Percentiles rank a stretch among this genome's conserved stretches.
These are phyloP conservation scores for Exaiptasia diaphana DNA, from an alignment of 64 coral and sea anemone genomes.

Conservation along the genomic window DNA sequence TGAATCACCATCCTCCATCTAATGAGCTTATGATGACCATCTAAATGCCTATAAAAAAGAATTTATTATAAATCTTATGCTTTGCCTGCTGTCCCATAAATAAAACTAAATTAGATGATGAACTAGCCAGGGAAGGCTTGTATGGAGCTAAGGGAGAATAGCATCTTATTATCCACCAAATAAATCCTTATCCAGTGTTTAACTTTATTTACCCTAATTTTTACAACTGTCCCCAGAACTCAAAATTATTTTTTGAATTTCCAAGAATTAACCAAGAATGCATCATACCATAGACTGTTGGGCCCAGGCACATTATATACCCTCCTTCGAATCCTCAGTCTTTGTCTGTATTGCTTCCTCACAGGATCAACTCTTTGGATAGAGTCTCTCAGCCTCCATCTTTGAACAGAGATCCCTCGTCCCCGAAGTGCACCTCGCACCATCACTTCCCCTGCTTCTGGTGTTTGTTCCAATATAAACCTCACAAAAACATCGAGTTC, in stretches of 20 bases:
- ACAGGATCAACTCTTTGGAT: conserved; percentile 36
- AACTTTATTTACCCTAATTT: too few relatives aligned
- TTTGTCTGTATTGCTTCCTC: conserved; percentile 26
- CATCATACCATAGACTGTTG: conserved; percentile 52
- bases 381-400: conserved; percentile 39
- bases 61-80: neutral
- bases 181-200: too few relatives aligned
- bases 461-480: conserved; percentile 7
- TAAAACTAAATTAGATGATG: too few relatives aligned
- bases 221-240: too few relatives aligned
- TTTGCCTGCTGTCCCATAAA: too few relatives aligned
- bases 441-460: conserved; percentile 47
- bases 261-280: too few relatives aligned
- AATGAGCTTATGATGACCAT: conserved; percentile 19
- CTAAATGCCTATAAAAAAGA: conserved; percentile 2
- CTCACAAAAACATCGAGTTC: conserved; percentile 51
- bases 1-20: conserved; percentile 27
- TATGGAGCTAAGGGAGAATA: too few relatives aligned
- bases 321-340: conserved; percentile 33
- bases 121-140: too few relatives aligned
- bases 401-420: conserved; percentile 37
- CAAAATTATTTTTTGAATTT: too few relatives aligned
- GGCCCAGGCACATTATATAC: conserved; percentile 57
- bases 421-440: conserved; percentile 23
- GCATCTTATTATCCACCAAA: too few relatives aligned